A percentile compares a stretch with the other conserved stretches of the same genome.
Evolutionary conservation across 2,888 invertebrate species (phyloP).

Genomic region (Acanthococcus lagerstroemiae): DNA sequence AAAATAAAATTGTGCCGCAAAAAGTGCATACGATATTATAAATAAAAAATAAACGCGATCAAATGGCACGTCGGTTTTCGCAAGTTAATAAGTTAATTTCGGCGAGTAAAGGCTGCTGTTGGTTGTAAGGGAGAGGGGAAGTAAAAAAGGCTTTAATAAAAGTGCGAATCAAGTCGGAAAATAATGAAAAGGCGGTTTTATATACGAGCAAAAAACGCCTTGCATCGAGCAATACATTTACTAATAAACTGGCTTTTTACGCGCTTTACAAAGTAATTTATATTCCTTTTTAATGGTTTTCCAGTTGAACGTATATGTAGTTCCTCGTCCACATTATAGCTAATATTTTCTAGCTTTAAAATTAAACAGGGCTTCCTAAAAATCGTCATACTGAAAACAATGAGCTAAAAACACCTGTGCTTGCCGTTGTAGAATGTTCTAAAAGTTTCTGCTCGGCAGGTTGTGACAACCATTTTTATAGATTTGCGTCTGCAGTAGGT

Average conservation of each 20-base stretch:
- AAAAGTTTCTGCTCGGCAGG: no score
- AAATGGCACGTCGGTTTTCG: constrained; percentile 9
- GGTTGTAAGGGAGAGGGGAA: background rate
- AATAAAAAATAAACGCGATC: background rate
- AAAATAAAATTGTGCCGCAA: no score
- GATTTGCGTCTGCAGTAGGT: no score
- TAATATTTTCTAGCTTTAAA: constrained; percentile 18
- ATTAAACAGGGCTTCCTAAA: constrained; percentile 16
- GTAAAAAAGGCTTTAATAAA: constrained; percentile 8
- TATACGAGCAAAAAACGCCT: constrained; percentile 17
- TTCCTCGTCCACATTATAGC: constrained; percentile 5
- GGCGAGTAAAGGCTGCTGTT: constrained; percentile 1
- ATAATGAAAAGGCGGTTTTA: constrained; percentile 23
- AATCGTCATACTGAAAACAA: no score
- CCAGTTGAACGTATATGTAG: constrained; percentile 17
- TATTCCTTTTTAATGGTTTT: constrained; percentile 23
- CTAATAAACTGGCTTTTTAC: constrained; percentile 23
- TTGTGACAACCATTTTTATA: no score
- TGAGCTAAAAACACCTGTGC: no score
- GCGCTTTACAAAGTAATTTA: constrained; percentile 23
- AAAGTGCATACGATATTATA: no score
- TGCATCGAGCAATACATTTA: constrained; percentile 13
- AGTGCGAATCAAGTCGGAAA: constrained; percentile 5
- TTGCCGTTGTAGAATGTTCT: no score
- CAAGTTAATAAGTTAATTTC: constrained; percentile 10